These are phyloP conservation scores for Tromatobia lineatoria DNA, from an alignment of 2,888 invertebrate genomes.

Conservation along the genomic window DNA sequence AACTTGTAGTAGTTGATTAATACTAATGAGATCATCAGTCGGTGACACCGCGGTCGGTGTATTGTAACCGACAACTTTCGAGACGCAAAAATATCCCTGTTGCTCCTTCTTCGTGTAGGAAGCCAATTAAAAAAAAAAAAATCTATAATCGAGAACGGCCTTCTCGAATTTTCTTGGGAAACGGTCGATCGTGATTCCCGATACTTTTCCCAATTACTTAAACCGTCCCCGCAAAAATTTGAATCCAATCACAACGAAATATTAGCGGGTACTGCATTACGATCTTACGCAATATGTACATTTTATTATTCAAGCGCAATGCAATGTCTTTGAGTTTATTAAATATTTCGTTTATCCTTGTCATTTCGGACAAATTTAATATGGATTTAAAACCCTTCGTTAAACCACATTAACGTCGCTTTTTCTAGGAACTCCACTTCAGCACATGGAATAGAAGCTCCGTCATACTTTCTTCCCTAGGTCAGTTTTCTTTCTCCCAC, in stretches of 20 bases:
- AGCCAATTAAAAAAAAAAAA: slow-evolving; percentile 9
- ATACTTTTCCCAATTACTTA: not conserved
- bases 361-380: slow-evolving; percentile 6
- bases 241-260: slow-evolving; percentile 12
- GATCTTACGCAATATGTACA: not conserved
- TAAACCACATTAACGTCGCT: slow-evolving; percentile 7
- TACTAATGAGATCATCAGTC: slow-evolving; percentile 83
- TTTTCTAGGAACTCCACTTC: not conserved
- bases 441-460: not conserved
- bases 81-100: slow-evolving; percentile 27
- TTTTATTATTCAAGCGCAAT: not conserved
- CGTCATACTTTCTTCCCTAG: not conserved
- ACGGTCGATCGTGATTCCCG: not conserved
- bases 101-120: slow-evolving; percentile 1
- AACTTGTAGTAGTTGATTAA: slow-evolving; percentile 72
- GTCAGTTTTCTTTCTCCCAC: not conserved
- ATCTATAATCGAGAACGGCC: slow-evolving; percentile 1
- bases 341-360: slow-evolving; percentile 1
- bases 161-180: not conserved
- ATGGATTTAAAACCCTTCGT: not conserved
- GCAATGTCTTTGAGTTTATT: not conserved
- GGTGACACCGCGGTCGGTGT: slow-evolving; percentile 62
- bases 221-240: slow-evolving; percentile 13
- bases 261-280: slow-evolving; percentile 5
- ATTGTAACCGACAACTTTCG: slow-evolving; percentile 64